A percentile compares a stretch with the other conserved stretches of the same genome.
Evolutionary conservation across 2,888 invertebrate genomes (phyloP).

Genomic region (Carpatolechia fugitivella): DNA sequence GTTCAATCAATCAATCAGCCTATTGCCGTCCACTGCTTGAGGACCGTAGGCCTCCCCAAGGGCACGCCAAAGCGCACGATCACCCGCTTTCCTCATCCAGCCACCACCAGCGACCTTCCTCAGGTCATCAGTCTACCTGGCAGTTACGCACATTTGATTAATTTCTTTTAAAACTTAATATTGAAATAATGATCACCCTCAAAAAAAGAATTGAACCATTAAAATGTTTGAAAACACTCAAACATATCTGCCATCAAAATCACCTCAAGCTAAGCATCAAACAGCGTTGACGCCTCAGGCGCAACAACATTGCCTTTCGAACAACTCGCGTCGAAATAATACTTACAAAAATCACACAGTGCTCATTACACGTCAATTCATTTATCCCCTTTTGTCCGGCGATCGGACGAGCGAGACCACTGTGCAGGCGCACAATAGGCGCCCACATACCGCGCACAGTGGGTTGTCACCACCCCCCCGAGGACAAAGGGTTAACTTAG

Average conservation of each 20-base stretch:
- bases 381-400: slow-evolving; percentile 38
- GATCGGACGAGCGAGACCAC: slow-evolving; percentile 6
- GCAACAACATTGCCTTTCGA: slow-evolving; percentile 42
- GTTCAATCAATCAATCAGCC: no score
- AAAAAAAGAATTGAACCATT: neutral
- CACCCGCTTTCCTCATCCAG: no score
- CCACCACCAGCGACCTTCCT: no score
- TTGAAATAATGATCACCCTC: no score
- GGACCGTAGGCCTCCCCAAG: no score
- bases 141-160: no score
- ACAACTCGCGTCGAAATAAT: no score
- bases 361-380: slow-evolving; percentile 62
- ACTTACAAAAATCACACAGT: slow-evolving; percentile 39
- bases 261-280: slow-evolving; percentile 9
- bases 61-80: no score
- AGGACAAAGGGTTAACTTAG: slow-evolving; percentile 32
- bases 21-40: no score
- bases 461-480: slow-evolving; percentile 49
- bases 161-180: no score
- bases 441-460: slow-evolving; percentile 52
- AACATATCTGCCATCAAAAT: neutral
- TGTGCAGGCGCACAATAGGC: slow-evolving; percentile 14
- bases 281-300: slow-evolving; percentile 39
- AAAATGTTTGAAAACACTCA: slow-evolving; percentile 1
- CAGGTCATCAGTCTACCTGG: no score